A percentile compares a stretch with the other conserved stretches of the same genome.
phyloP scores from a whole-genome alignment of 2,888 invertebrate genomes.

The Xylocampa areola region DNA sequence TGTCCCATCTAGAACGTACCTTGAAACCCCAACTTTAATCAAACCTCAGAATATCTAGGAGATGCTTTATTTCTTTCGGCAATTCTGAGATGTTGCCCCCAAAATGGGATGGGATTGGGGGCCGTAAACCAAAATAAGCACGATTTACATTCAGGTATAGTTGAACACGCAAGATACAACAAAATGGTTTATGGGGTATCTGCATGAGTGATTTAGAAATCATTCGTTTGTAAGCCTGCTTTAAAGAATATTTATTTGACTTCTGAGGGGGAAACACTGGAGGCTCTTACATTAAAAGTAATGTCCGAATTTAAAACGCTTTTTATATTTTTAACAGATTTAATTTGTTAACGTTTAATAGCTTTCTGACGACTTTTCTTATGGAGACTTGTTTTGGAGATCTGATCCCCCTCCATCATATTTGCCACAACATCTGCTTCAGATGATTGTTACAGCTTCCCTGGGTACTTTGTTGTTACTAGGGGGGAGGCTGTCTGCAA shows the following conservation, averaged over 20 bases:
- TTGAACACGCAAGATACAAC: slow-evolving; percentile 25
- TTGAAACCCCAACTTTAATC: slow-evolving; percentile 35
- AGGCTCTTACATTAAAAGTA: neutral
- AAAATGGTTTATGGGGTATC: slow-evolving; percentile 44
- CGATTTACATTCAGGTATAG: slow-evolving; percentile 52
- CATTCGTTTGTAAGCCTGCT: slow-evolving; percentile 29
- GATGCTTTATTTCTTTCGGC: slow-evolving; percentile 36
- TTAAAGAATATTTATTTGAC: slow-evolving; percentile 24
- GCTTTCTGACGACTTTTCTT: no score
- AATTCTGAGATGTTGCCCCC: slow-evolving; percentile 42
- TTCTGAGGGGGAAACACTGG: slow-evolving; percentile 10
- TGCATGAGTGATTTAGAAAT: slow-evolving; percentile 53
- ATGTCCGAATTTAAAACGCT: no score
- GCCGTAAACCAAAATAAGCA: slow-evolving; percentile 50
- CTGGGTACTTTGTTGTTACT: no score
- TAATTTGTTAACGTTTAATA: no score
- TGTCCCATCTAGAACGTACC: neutral
- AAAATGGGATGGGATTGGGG: slow-evolving; percentile 32
- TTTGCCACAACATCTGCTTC: no score
- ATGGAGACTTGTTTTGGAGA: no score
- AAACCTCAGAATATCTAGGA: slow-evolving; percentile 29
- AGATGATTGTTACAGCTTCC: no score
- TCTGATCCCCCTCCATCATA: no score
- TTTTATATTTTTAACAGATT: no score
- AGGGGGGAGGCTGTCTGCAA: no score